These are phyloP conservation scores for Ginglymostoma cirratum DNA, from an alignment of 2,113 vertebrate species.

Conservation along the genomic window DNA sequence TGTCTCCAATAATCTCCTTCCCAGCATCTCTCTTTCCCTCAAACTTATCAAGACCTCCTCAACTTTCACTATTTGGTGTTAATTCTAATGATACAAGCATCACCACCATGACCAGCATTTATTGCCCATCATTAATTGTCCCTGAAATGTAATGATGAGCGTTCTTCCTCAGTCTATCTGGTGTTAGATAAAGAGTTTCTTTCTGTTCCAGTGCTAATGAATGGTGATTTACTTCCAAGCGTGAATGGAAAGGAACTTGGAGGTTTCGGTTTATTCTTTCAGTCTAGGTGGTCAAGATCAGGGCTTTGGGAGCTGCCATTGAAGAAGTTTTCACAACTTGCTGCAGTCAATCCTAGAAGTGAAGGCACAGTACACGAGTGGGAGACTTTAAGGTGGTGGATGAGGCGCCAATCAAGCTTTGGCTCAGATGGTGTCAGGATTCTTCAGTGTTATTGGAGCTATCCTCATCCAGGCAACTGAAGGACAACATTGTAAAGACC, in stretches of 20 bases:
- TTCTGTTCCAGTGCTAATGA: background rate
- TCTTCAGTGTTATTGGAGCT: background rate
- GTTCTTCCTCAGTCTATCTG: background rate
- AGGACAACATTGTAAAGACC: background rate
- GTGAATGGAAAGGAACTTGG: background rate
- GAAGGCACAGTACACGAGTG: background rate
- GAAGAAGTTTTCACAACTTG: background rate
- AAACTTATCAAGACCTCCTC: background rate
- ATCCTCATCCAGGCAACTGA: background rate
- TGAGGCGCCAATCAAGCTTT: background rate
- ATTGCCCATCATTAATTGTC: background rate
- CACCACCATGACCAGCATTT: background rate
- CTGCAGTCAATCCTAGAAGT: background rate
- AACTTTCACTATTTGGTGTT: background rate
- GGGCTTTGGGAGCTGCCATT: background rate
- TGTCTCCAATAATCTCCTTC: background rate
- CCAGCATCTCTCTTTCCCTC: background rate
- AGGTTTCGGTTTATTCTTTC: background rate
- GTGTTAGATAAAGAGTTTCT: background rate
- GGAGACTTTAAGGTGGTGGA: background rate
- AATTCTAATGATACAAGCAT: background rate
- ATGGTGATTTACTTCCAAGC: background rate
- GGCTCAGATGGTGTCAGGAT: background rate
- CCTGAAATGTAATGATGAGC: background rate
- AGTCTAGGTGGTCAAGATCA: background rate